Base-by-base conservation (phyloP, 1,140 invertebrate genomes). In the Odontomachus brunneus region DNA sequence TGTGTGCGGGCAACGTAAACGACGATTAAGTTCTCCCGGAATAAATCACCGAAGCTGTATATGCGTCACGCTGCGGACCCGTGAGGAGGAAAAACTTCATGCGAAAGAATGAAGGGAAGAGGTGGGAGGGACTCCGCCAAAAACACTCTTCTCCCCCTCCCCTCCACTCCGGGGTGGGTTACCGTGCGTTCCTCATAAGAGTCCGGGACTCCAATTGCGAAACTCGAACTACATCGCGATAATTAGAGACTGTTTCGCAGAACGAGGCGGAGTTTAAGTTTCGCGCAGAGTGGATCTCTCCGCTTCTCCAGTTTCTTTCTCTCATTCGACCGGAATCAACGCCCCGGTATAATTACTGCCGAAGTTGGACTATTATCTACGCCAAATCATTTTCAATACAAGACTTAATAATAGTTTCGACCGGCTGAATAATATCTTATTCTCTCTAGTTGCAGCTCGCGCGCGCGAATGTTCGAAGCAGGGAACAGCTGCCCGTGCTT, bases 211-310 rank as follows among this genome's bases (percentile, higher is more conserved):
- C 75, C 26, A 75, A 75, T 83, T 80, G 55, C 63, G 69, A 85
- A 69, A 87, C 74, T 86, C 51, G 9, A 83, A 83, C 69, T 81
- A 57, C 53, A 60, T 71, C 22, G 62, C 51, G 82, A 73, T 87
- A 87, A 85, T 87, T 87, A 85, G 66, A 85, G 49, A 85, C 66
- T 87, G 80, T 83, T 87, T 83, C 69, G 48, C 15, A 38, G 49
- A 87, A 83, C 74, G 59, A 80, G 51, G 55, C 17, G 49, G 51
- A 80, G 48, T 86, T 84, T 81, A 87, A 87, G 69, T 87, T 83
- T 63, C 17, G 55, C 60, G 67, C 38, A 44, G 38, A 83, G 24
- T 60, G 71, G 53, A 82, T 87, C 59, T 48, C 29, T 53, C 44
- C 19, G 72, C 73, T 71, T 65, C 49, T 86, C 38, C 51, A 24